These are phyloP conservation scores for Corythornis leucogaster DNA, from an alignment of 2,797 vertebrate species.

Conservation along the genomic window DNA sequence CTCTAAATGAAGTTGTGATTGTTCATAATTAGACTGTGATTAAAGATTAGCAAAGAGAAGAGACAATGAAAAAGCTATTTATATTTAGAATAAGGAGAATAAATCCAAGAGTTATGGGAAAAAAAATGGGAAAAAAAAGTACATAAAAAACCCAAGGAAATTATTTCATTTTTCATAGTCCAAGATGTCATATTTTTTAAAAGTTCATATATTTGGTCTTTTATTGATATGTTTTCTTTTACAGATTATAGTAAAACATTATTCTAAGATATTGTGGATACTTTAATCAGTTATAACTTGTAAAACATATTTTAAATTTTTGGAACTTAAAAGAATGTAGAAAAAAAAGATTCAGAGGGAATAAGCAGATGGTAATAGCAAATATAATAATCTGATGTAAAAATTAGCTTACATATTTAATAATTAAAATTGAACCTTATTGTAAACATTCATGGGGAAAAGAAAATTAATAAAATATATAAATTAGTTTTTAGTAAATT, in stretches of 20 bases:
- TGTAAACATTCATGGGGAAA: background rate
- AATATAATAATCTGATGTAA: background rate
- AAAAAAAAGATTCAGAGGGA: background rate
- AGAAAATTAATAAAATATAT: too few species aligned
- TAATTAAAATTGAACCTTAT: background rate
- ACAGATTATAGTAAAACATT: background rate
- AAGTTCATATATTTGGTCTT: background rate
- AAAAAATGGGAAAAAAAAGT: accelerated
- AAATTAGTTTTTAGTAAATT: background rate
- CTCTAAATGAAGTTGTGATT: background rate
- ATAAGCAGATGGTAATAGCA: background rate
- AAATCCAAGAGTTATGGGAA: background rate
- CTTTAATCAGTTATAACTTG: background rate
- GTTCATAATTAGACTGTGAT: background rate
- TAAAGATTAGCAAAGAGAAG: background rate
- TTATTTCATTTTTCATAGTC: background rate
- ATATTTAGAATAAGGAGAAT: background rate
- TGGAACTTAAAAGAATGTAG: background rate
- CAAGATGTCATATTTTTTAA: background rate
- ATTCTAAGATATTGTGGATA: background rate
- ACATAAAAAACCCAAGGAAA: background rate
- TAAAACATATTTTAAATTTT: background rate
- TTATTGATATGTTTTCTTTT: background rate
- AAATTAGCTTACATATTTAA: background rate
- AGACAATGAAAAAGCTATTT: background rate